Base-by-base conservation (phyloP, 2,113 vertebrate species). In the Tychaedon coryphoeus region DNA sequence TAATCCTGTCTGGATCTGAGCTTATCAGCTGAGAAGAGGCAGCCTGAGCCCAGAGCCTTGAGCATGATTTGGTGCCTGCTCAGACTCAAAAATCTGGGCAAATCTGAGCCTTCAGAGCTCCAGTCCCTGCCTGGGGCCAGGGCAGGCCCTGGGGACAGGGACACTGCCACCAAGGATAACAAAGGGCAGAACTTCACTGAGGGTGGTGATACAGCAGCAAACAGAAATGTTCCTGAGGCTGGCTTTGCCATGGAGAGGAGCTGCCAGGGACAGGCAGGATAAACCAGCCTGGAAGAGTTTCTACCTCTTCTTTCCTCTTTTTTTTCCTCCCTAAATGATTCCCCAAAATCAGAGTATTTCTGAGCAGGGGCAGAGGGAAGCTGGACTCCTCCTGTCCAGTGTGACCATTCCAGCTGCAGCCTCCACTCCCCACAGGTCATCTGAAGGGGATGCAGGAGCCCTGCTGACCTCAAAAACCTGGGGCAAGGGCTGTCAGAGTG, bases 1-100 rank as follows among this genome's bases (percentile, higher is more conserved):
- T 87, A 86, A 47, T 93, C 73, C 84, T 85, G 91, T 80, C 94
- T 95, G 93, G 73, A 70, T 91, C 90, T 72, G 82, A 84, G 81
- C 75, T 92, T 69, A 91, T 93, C 91, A 80, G 91, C 71, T 31
- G 70, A 47, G 38, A 81, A 61, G 67, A 19, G 26, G 47, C 3
- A 24, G 77, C 36, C 14, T 0, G 3, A 91, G 70, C 73, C 48
- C 80, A 33, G 62, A 66, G 71, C 48, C 58, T 66, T 7, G 22
- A 50, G 54, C 2, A 0, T 3, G 47, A 38, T 47, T 60, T 70
- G 19, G 16, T 58, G 72, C 60, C 69, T 67, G 72, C n/a, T 73
- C 56, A 76, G 82, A 25, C 19, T 65, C n/a, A 40, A 16, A 74
- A 65, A 19, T 67, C 56, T 64, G 86, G 8, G 19, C 53, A 36